Conservation (phyloP, 2,113 vertebrate species). For the Alethe diademata region DNA sequence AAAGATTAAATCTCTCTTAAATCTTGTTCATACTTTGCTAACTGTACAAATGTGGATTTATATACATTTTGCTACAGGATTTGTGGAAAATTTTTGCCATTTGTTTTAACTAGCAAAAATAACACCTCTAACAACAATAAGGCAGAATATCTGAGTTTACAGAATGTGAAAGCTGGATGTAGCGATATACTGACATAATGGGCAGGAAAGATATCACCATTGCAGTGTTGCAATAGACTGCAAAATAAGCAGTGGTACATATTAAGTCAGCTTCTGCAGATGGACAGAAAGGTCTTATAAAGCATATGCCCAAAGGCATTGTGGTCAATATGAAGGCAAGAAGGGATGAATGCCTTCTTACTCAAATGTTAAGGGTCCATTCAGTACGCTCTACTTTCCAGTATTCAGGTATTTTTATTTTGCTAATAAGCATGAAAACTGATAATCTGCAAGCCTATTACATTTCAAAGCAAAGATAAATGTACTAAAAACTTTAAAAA, state of each 20-base stretch:
- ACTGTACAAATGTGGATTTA: background rate
- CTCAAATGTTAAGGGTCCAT: background rate
- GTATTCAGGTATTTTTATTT: background rate
- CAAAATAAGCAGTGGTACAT: background rate
- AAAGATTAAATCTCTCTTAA: background rate
- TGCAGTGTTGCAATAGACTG: background rate
- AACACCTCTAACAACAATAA: background rate
- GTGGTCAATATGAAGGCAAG: background rate
- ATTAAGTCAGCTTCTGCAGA: background rate
- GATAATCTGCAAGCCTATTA: background rate
- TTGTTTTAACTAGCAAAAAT: background rate
- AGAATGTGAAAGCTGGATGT: background rate
- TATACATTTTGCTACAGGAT: background rate
- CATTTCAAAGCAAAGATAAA: background rate
- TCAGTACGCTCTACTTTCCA: background rate
- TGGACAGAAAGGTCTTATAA: background rate
- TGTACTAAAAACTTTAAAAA: background rate
- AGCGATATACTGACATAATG: background rate
- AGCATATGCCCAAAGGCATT: accelerated
- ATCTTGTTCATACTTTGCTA: background rate
- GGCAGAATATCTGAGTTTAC: background rate
- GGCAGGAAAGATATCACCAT: background rate
- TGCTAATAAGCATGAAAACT: background rate
- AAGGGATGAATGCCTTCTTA: background rate
- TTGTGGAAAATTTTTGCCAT: background rate